These are phyloP conservation scores for Mya arenaria DNA, from an alignment of 1,140 invertebrate genomes.

Conservation along the genomic window DNA sequence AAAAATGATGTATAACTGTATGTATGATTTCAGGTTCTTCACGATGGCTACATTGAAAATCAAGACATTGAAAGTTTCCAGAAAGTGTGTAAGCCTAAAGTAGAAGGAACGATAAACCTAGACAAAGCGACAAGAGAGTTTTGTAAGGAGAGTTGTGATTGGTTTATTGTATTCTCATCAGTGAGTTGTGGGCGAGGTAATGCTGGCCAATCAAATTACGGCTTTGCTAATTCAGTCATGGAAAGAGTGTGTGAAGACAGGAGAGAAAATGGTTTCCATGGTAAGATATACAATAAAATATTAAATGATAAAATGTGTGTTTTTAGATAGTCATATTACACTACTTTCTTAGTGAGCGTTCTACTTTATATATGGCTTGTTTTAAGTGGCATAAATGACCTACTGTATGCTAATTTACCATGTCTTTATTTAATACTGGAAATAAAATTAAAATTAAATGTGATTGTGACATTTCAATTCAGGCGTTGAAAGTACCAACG, in stretches of 20 bases:
- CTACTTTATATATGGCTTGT: too few species aligned
- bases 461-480: too few species aligned
- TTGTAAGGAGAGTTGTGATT: constrained; percentile 87
- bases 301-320: too few species aligned
- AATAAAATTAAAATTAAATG: too few species aligned
- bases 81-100: constrained; percentile 85
- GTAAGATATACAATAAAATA: constrained; percentile 74
- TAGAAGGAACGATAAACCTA: constrained; percentile 87
- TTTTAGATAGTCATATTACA: too few species aligned
- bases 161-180: constrained; percentile 96
- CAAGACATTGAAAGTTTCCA: constrained; percentile 91
- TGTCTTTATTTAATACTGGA: too few species aligned
- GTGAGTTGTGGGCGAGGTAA: constrained; percentile 97
- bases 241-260: constrained; percentile 95
- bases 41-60: constrained; percentile 94
- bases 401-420: too few species aligned
- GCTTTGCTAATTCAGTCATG: constrained; percentile 97
- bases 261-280: constrained; percentile 88
- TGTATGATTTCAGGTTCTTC: constrained; percentile 83
- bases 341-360: too few species aligned
- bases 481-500: too few species aligned
- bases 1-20: too few species aligned
- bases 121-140: constrained; percentile 88
- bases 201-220: constrained; percentile 97
- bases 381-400: too few species aligned